A percentile compares a stretch with the other conserved stretches of the same genome.
Conservation (phyloP, 2,113 vertebrate species). For the Acanthisitta chloris region DNA sequence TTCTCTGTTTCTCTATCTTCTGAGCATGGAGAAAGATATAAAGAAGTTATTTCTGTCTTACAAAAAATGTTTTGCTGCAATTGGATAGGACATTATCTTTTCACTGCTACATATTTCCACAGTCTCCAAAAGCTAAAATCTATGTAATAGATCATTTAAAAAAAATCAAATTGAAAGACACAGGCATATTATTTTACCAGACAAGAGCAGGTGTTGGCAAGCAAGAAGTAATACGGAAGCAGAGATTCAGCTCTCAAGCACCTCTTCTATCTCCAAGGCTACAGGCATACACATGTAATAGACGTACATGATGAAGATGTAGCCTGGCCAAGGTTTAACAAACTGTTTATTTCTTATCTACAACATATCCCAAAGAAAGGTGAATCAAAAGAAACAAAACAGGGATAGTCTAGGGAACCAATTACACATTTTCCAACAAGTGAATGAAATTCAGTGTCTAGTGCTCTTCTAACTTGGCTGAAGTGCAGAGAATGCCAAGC, state of each 20-base stretch:
- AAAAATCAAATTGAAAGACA: neutral
- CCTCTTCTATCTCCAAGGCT: slow-evolving; percentile 6
- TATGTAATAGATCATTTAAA: rapidly evolving
- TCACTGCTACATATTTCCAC: neutral
- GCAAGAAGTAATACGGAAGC: neutral
- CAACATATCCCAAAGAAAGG: neutral
- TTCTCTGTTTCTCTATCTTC: neutral
- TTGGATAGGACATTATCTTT: neutral
- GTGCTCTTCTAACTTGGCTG: neutral
- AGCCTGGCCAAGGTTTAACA: neutral
- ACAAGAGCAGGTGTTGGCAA: neutral
- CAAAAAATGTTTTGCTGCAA: neutral
- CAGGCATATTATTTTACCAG: neutral
- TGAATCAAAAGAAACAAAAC: neutral
- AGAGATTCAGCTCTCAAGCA: neutral
- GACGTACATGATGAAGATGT: neutral
- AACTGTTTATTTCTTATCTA: neutral
- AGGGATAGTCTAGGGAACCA: neutral
- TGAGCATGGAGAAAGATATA: neutral
- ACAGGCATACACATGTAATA: neutral
- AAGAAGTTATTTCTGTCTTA: neutral
- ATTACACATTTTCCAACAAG: neutral
- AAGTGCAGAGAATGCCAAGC: neutral
- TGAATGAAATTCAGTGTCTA: neutral
- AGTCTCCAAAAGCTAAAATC: neutral